Evolutionary conservation across 2,797 vertebrate genomes (phyloP).

Genomic region (Allobates femoralis): DNA sequence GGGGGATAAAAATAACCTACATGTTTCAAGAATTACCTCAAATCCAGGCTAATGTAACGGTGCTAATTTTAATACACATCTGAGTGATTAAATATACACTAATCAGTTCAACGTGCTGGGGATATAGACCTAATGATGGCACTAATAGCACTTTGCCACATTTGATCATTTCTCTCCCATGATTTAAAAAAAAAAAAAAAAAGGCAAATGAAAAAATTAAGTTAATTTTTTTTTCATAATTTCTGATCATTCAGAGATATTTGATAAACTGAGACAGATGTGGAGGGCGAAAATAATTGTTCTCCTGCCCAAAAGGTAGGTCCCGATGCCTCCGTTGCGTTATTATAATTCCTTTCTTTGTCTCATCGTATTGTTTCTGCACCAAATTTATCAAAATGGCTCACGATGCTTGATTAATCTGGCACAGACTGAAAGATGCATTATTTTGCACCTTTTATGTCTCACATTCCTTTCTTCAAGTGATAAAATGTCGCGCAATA

Average conservation of each 20-base stretch:
- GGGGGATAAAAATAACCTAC: conserved; percentile 71
- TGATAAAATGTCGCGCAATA: no score
- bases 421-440: no score
- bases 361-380: no score
- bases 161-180: neutral
- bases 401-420: no score
- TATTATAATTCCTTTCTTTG: no score
- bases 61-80: conserved; percentile 69
- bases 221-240: neutral
- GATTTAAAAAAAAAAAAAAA: neutral
- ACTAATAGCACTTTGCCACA: conserved; percentile 62
- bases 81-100: conserved; percentile 70
- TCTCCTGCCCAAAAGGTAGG: neutral
- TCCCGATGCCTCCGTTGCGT: no score
- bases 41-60: conserved; percentile 50
- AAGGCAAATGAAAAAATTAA: neutral
- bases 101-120: conserved; percentile 72
- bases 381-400: no score
- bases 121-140: conserved; percentile 24
- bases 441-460: no score
- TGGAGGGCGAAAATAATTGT: neutral
- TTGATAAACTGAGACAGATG: neutral
- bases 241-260: conserved; percentile 2
- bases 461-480: no score
- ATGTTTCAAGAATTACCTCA: conserved; percentile 64